Conservation (phyloP, 2,888 invertebrate genomes). For the Ommatoiulus sabulosus region DNA sequence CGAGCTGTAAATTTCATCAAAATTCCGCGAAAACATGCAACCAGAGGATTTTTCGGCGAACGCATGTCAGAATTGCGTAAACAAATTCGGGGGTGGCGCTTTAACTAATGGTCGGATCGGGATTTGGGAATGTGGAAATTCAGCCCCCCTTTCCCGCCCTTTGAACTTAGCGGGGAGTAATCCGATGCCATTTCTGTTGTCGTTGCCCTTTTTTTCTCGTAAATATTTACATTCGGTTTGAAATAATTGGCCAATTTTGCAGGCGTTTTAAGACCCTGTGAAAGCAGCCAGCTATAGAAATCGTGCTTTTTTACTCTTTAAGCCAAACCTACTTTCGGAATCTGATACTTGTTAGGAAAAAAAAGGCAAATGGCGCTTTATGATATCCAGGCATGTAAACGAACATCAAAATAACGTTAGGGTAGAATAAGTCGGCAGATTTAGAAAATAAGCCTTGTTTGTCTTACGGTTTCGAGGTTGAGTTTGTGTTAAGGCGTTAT, state of each 20-base stretch:
- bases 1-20: background rate
- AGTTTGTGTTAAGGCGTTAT: background rate
- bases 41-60: background rate
- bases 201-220: constrained; percentile 15
- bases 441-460: background rate
- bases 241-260: constrained; percentile 38
- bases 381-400: background rate
- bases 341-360: constrained; percentile 24
- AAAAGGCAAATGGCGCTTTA: background rate
- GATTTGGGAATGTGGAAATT: background rate
- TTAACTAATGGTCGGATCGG: background rate
- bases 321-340: background rate
- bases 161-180: constrained; percentile 36
- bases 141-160: background rate
- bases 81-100: background rate
- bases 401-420: background rate
- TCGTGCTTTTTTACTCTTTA: background rate
- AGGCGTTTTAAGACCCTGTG: constrained; percentile 4
- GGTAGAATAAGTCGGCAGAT: background rate
- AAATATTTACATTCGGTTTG: constrained; percentile 18
- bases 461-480: background rate
- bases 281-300: background rate
- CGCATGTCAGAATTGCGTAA: background rate
- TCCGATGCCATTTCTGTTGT: constrained; percentile 19
- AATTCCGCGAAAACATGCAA: background rate